Percentiles rank a stretch among this genome's conserved stretches.
Evolutionary conservation across 92 coral and sea anemone genomes (phyloP).

Genomic region (Epizoanthus rinbou): DNA sequence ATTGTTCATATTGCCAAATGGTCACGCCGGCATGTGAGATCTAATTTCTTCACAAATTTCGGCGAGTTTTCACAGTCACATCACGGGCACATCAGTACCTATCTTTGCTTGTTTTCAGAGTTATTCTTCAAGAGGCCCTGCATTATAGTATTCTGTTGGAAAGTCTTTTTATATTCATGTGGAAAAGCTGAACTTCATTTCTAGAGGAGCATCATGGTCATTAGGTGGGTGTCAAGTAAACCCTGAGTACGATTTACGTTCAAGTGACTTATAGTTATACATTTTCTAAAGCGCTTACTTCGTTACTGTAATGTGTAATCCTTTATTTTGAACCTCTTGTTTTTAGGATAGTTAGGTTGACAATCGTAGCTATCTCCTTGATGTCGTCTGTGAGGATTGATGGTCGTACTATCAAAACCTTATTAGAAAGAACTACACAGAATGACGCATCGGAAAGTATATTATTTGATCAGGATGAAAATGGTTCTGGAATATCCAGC

Average conservation of each 20-base stretch:
- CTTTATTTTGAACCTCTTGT: background rate
- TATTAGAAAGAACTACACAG: background rate
- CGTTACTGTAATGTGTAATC: background rate
- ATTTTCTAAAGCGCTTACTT: background rate
- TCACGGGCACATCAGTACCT: background rate
- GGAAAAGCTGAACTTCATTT: background rate
- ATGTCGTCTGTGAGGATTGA: slow-evolving; percentile 15
- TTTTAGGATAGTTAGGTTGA: slow-evolving; percentile 30
- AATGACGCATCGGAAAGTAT: background rate
- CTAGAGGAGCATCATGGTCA: background rate
- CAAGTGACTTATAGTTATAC: background rate
- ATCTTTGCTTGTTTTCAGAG: background rate
- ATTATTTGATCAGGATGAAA: background rate
- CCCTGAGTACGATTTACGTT: no score
- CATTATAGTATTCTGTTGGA: background rate
- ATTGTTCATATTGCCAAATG: slow-evolving; percentile 19
- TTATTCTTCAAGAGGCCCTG: background rate
- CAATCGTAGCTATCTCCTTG: background rate
- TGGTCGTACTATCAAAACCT: background rate
- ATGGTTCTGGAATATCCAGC: background rate
- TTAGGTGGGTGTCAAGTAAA: background rate
- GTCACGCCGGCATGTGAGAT: slow-evolving; percentile 41
- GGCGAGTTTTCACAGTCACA: slow-evolving; percentile 3
- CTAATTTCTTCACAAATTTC: slow-evolving; percentile 33
- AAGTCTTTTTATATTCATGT: slow-evolving; percentile 16